Evolutionary conservation across 1,140 invertebrate species (phyloP), one percentile per base, ranked within the genome.

Genomic region (Monochamus saltuarius): DNA sequence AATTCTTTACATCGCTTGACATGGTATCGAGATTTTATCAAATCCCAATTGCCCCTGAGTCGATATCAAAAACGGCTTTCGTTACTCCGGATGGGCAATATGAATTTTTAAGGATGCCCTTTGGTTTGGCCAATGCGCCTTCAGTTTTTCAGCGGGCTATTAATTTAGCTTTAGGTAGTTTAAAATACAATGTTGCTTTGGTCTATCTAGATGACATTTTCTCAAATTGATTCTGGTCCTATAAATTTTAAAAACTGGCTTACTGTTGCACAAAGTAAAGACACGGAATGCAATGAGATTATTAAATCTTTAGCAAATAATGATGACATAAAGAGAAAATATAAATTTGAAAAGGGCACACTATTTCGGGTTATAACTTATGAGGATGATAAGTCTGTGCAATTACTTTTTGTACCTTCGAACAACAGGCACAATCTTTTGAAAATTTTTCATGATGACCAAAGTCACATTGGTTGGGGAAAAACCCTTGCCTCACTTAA

Each of bases 61-160:
- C 71, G 1, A 73, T 75, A 55, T 72, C 65, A 34, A 62, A 67
- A 59, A 65, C 68, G 10, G 66, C 61, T 19, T 73, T 70, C 51
- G 51, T 59, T 7, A 67, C 67, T 42, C 54, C 58, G 10, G 45
- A 45, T 34, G 66, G 64, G 11, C 68, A 70, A 39, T 73, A 58
- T 61, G 66, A 70, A 55, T 72, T 52, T 47, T 43, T 29, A 6
- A 29, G 22, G 6, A 29, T 29, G 22, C 22, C 22, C 2, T 29
- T 29, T 29, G 22, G 22, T 6, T 6, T 29, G 6, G 22, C 22
- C 22, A 29, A 29, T 29, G 22, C 22, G 2, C 22, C 22, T 2
- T 2, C 22, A 29, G 22, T 29, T 29, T 29, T 29, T 29, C 22
- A 29, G 6, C 22, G 22, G 6, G 22, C 22, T 29, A 29, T 29